Conservation (phyloP, 2,888 invertebrate genomes). For the Xanthia icteritia region DNA sequence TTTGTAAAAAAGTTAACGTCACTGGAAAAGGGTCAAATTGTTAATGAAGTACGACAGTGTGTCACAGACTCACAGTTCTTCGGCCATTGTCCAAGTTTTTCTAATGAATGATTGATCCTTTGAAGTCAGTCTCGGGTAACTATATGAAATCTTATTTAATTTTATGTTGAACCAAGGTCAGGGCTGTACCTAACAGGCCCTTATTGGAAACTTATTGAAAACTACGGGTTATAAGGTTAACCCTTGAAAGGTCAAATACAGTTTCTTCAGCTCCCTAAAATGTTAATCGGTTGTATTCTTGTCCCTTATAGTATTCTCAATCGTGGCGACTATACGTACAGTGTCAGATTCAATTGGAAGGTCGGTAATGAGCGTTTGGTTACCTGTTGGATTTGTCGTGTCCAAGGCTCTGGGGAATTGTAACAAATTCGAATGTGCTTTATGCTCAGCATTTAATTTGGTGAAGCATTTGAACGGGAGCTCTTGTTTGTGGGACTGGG, state of each 20-base stretch:
- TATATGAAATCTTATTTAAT: not conserved
- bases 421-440: slow-evolving; percentile 63
- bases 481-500: slow-evolving; percentile 43
- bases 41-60: not conserved
- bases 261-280: not conserved
- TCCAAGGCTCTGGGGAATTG: slow-evolving; percentile 63
- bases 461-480: slow-evolving; percentile 58
- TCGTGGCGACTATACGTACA: slow-evolving; percentile 43
- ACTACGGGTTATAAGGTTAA: not conserved
- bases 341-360: slow-evolving; percentile 70
- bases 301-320: slow-evolving; percentile 30
- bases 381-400: slow-evolving; percentile 66
- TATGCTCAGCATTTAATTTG: slow-evolving; percentile 55
- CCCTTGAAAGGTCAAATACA: not conserved
- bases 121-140: not conserved
- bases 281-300: not conserved
- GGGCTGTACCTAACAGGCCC: not conserved
- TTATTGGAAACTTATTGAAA: not conserved
- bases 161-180: not conserved
- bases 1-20: not conserved
- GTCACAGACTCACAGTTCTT: not conserved
- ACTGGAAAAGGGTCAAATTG: not conserved
- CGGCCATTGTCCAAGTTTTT: not conserved
- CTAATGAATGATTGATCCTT: not conserved
- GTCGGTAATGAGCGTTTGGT: slow-evolving; percentile 65